Base-by-base conservation (phyloP, 2,888 invertebrate genomes). In the Monoplex corrugatus region DNA sequence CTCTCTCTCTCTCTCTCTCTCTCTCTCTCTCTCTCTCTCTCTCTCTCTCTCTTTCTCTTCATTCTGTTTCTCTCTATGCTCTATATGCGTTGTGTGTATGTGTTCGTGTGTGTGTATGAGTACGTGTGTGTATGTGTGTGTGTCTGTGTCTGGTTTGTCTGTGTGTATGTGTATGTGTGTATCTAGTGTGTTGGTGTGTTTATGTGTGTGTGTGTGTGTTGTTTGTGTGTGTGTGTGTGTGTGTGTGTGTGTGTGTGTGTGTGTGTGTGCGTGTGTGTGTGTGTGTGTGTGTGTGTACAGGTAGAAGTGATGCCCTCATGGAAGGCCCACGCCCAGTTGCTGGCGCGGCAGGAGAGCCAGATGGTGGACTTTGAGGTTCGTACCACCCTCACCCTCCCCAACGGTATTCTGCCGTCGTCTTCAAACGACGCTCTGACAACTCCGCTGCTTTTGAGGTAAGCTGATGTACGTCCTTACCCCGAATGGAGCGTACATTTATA, bases 281-380 rank as follows among this genome's bases (percentile, higher is more conserved):
- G 50, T 50, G 50, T 19, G 19, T 19, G 10, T 50, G 50, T 13
- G 19, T 50, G 50, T 50, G 50, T 50, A 50, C 86, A 92, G 90
- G 91, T 92, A 35, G 92, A 91, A 72, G 91, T 92, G 2, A 80
- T 88, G 78, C 92, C 92, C 0, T 86, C 87, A 0, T 92, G 92
- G 92, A 86, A 87, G 72, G 92, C 92, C 16, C 88, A 89, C 32
- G 91, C 91, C 0, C 88, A 91, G 89, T 90, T 92, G 45, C 35
- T 92, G 43, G 92, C 92, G 0, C 88, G 87, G 43, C 89, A 92
- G 86, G 91, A 91, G 80, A 90, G 90, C 44, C 87, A 86, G 57
- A 45, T 89, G 78, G 90, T 92, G 32, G 92, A 92, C 89, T 92
- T 92, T 85, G 92, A 92, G 87, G 91, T 91, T 38, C 87, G 91